Evolutionary conservation across 2,113 vertebrate species (phyloP), one percentile per base, ranked within the genome.

Genomic region (Irena cyanogastra): DNA sequence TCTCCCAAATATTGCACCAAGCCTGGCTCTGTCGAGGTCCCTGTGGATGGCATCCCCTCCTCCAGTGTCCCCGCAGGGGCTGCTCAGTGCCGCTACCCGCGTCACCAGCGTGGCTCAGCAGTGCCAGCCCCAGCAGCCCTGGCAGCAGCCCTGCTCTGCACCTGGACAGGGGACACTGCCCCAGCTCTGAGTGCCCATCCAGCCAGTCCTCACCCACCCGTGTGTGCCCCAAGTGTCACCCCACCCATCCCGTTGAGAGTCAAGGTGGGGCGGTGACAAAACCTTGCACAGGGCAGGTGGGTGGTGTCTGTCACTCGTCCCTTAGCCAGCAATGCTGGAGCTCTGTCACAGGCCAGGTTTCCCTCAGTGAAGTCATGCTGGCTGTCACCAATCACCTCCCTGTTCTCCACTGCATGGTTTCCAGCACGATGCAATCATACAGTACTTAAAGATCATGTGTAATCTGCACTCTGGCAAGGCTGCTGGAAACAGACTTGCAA

Each of bases 231-330:
- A 5, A 2, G 7, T 8, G 17, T 2, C 74, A 59, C 8, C 7
- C 2, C 52, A 4, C 15, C 26, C 8, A 13, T 11, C 16, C 44
- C 3, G 0, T 7, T 11, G 0, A 1, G 44, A 11, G 52, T 0
- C 21, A 11, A 30, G 53, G 22, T 16, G 10, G 45, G n/a, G 24
- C 59, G 53, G 39, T 2, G 39, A 26, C 44, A 35, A 14, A 28
- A 13, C 13, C 18, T 5, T 16, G 26, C 53, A 4, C 17, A 4
- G 20, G 11, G 27, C 37, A 20, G 33, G 16, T 23, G 56, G 31
- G 1, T 17, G 59, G 3, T 0, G 0, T 2, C n/a, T 60, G 26
- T 5, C 4, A 4, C 74, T 19, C 8, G 0, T 31, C 31, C 68
- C 54, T 68, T 2, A 28, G 8, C 57, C 75, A 33, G 3, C 31